Conservation (phyloP, 2,797 vertebrate genomes). For the Neosalanx taihuensis region DNA sequence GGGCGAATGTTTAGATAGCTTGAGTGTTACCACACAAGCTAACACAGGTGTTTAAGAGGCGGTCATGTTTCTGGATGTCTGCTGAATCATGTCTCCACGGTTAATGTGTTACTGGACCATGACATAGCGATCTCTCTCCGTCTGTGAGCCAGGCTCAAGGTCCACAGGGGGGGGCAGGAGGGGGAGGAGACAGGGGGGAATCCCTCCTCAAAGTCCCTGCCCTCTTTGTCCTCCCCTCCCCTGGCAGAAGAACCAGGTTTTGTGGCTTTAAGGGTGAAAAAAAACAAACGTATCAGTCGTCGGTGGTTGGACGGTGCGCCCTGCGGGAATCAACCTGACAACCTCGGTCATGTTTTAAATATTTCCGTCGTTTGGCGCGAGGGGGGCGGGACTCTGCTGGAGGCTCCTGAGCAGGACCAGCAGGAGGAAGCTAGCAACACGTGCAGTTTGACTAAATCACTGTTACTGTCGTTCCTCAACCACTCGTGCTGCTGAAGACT, state of each 20-base stretch:
- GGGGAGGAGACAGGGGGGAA: constrained; percentile 1
- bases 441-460: constrained; percentile 68
- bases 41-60: background rate
- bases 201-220: constrained; percentile 64
- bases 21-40: too few relatives aligned
- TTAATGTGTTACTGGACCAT: constrained; percentile 47
- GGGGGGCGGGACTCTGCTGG: constrained; percentile 60
- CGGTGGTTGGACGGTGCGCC: background rate
- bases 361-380: constrained; percentile 64
- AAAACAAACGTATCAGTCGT: constrained; percentile 26
- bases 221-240: constrained; percentile 61
- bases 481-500: constrained; percentile 59
- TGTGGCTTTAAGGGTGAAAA: constrained; percentile 26
- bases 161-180: constrained; percentile 45
- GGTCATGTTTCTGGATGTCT: constrained; percentile 38
- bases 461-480: constrained; percentile 66
- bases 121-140: constrained; percentile 57
- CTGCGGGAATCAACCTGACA: constrained; percentile 46
- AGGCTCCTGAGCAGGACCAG: constrained; percentile 25
- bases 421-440: constrained; percentile 50
- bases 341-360: constrained; percentile 65
- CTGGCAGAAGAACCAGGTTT: constrained; percentile 10
- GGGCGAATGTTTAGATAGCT: too few relatives aligned
- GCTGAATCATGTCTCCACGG: constrained; percentile 59
- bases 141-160: constrained; percentile 69